These are phyloP conservation scores for Zaprionus africanus DNA, from an alignment of 1,140 invertebrate species.

Conservation along the genomic window DNA sequence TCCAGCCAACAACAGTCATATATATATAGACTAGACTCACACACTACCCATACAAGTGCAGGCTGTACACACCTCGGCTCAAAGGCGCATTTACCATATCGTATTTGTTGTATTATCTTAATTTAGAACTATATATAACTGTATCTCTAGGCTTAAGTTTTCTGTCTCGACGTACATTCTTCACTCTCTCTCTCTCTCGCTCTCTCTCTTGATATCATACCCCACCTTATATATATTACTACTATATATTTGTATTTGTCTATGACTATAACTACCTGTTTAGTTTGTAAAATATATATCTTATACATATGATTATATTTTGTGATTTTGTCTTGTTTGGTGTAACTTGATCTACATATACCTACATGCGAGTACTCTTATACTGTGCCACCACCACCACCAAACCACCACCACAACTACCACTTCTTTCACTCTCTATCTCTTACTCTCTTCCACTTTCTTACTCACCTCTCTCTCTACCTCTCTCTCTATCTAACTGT, in stretches of 20 bases:
- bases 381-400: conserved; percentile 23
- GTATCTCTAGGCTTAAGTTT: conserved; percentile 15
- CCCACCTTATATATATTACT: conserved; percentile 13
- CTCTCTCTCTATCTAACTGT: neutral
- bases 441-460: conserved; percentile 8
- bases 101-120: conserved; percentile 24
- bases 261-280: conserved; percentile 36
- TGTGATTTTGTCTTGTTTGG: conserved; percentile 52
- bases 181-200: neutral
- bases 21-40: neutral
- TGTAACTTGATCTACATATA: conserved; percentile 47
- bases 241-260: conserved; percentile 41
- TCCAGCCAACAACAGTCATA: neutral
- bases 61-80: conserved; percentile 14
- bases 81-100: conserved; percentile 42
- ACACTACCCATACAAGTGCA: conserved; percentile 1
- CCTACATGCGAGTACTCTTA: conserved; percentile 26
- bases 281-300: conserved; percentile 22
- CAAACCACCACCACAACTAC: neutral
- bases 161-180: conserved; percentile 37
- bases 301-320: conserved; percentile 32
- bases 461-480: neutral
- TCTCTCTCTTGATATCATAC: conserved; percentile 24
- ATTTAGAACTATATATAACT: conserved; percentile 10
- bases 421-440: conserved; percentile 2